Evolutionary conservation across 30 jellyfish, hydroid and myxozoan species (phyloP).

Genomic region (Nemopilema nomurai): DNA sequence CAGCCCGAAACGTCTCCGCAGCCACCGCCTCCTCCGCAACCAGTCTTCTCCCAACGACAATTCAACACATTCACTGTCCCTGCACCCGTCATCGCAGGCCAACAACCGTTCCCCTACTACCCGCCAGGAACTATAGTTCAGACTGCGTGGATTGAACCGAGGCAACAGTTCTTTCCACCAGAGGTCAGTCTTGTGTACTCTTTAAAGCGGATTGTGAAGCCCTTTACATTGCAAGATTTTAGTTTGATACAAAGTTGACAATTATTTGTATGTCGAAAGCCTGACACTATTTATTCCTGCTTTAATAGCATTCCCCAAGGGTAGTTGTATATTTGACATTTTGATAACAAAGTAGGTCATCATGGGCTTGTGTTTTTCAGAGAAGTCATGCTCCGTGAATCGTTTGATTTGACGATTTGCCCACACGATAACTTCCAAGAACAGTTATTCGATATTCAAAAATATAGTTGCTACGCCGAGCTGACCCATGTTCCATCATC

Average conservation of each 20-base stretch:
- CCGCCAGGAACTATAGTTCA: slow-evolving; percentile 63
- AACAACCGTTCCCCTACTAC: slow-evolving; percentile 65
- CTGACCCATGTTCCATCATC: slow-evolving; percentile 54
- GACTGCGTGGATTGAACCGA: slow-evolving; percentile 64
- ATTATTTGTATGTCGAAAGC: too few relatives aligned
- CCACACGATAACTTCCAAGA: slow-evolving; percentile 85
- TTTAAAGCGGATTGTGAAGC: neutral
- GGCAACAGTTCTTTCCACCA: slow-evolving; percentile 73
- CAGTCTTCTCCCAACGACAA: slow-evolving; percentile 59
- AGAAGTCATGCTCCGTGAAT: slow-evolving; percentile 71
- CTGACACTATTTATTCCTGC: too few relatives aligned
- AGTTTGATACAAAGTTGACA: too few relatives aligned
- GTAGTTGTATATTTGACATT: too few relatives aligned
- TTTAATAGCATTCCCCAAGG: too few relatives aligned
- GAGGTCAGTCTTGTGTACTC: slow-evolving; percentile 34
- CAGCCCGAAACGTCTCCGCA: slow-evolving; percentile 65
- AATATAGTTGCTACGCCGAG: slow-evolving; percentile 84
- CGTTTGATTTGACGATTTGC: slow-evolving; percentile 80
- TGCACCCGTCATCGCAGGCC: slow-evolving; percentile 68
- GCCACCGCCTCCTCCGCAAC: slow-evolving; percentile 59
- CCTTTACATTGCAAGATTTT: neutral
- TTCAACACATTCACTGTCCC: slow-evolving; percentile 66
- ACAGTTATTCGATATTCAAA: slow-evolving; percentile 95
- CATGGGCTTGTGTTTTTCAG: slow-evolving; percentile 72
- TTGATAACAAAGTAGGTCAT: too few relatives aligned